Evolutionary conservation across 2,888 invertebrate genomes (phyloP).

Genomic region (Drosophila parthenogenetica): DNA sequence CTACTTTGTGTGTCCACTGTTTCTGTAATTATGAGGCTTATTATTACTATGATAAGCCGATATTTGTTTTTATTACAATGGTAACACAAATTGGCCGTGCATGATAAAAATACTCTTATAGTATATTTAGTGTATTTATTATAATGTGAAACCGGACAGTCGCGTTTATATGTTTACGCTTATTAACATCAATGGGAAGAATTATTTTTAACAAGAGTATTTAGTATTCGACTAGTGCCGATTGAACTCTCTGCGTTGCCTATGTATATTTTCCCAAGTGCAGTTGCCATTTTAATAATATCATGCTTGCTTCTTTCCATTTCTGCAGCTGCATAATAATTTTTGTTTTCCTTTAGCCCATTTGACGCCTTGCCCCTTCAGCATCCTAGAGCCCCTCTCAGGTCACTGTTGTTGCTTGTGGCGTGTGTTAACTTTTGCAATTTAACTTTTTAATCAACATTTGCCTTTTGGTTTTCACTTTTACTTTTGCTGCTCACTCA

Average conservation of each 20-base stretch:
- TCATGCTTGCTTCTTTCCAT: conserved; percentile 61
- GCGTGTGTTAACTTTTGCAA: conserved; percentile 77
- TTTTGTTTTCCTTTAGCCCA: conserved; percentile 18
- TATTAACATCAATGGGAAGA: too few species aligned
- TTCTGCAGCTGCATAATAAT: conserved; percentile 70
- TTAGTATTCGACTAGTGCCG: background rate
- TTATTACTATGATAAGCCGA: too few species aligned
- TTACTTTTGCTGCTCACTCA: conserved; percentile 59
- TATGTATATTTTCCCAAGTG: conserved; percentile 21
- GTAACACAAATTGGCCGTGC: too few species aligned
- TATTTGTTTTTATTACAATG: too few species aligned
- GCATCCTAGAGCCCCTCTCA: conserved; percentile 21
- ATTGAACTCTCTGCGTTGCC: conserved; percentile 10
- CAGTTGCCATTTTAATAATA: conserved; percentile 69
- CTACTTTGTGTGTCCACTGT: too few species aligned
- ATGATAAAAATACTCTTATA: too few species aligned
- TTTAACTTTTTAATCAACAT: conserved; percentile 80
- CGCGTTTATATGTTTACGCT: too few species aligned
- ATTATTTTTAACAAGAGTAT: background rate
- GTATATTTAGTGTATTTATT: too few species aligned
- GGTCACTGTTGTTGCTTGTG: conserved; percentile 30
- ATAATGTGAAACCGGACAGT: too few species aligned
- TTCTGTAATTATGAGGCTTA: too few species aligned
- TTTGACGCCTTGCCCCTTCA: background rate
- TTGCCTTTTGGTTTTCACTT: conserved; percentile 78